A percentile compares a stretch with the other conserved stretches of the same genome.
phyloP scores from a whole-genome alignment of 1,140 invertebrate species.

The Cotesia glomerata region DNA sequence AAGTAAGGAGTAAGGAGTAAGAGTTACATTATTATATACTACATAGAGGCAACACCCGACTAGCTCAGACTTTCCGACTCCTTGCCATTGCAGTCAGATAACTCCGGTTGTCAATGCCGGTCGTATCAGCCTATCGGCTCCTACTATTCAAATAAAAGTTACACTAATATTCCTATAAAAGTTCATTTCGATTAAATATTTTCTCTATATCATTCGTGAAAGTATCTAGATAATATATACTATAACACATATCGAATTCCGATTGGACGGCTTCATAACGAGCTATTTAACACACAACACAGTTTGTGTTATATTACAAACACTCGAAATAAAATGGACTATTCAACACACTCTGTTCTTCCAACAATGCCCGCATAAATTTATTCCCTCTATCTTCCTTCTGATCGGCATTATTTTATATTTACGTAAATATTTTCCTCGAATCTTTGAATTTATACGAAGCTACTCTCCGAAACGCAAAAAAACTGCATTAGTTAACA shows the following conservation, averaged over 20 bases:
- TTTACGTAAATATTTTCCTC: too few species aligned
- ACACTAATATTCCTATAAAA: too few species aligned
- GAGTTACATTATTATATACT: neutral
- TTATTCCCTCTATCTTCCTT: too few species aligned
- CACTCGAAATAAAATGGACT: too few species aligned
- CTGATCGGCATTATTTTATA: too few species aligned
- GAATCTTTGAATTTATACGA: too few species aligned
- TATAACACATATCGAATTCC: neutral
- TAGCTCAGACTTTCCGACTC: neutral
- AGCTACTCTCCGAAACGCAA: neutral
- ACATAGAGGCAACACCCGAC: neutral
- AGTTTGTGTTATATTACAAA: too few species aligned
- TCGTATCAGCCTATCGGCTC: neutral
- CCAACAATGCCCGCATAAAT: too few species aligned
- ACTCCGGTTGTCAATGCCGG: constrained; percentile 14
- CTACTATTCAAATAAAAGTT: neutral
- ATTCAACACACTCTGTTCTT: too few species aligned
- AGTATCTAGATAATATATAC: too few species aligned
- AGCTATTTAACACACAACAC: neutral
- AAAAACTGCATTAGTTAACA: neutral
- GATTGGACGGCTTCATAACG: constrained; percentile 4
- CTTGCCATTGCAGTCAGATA: constrained; percentile 20
- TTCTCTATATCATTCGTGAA: too few species aligned
- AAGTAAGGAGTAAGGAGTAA: neutral
- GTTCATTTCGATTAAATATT: too few species aligned